Base-by-base conservation (phyloP, 1,140 invertebrate species). In the Heterodera schachtii region DNA sequence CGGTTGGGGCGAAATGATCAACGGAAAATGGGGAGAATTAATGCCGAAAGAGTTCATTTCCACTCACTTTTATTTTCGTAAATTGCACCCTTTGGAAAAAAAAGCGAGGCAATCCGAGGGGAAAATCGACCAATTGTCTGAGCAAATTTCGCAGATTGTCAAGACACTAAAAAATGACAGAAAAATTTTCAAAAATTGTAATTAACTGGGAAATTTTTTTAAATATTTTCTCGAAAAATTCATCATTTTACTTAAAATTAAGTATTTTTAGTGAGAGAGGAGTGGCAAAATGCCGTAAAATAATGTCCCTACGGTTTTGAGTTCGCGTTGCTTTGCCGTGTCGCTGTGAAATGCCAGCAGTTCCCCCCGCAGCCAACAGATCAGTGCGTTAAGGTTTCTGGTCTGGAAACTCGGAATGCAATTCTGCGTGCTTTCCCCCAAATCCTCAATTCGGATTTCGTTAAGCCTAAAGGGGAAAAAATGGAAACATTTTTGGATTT, bases 1-100 rank as follows among this genome's bases (percentile, higher is more conserved):
- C 6, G 79, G 47, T n/a, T 80, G 75, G 3, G 79, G 79, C 49
- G 75, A 80, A 31, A 80, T 80, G 16, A n/a, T 80, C 49, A 80
- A 43, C 79, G 80, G 5, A 52, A 80, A 75, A 44, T 47, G 21
- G n/a, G 3, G 19, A 64, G 2, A 57, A 76, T 41, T 19, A 49
- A 21, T 6, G n/a, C 6, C 70, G 16, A 66, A 21, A 1, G 31
- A 31, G 1, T 31, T 31, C 31, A 31, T 52, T 41, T 11, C 60
- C 21, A 52, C 49, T 31, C 47, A 80, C 79, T 44, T 49, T 60
- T 67, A 80, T 79, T 57, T 46, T 64, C 5, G 79, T 80, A 46
- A 57, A 44, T 73, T 80, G 75, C 31, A 80, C 19, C 60, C 79
- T 46, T 44, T 80, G 79, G 43, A 80, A 80, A 46, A 75, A 80